Percentiles rank a stretch among this genome's conserved stretches.
Conservation (phyloP, 2,113 vertebrate genomes). For the Misgurnus mizolepis region DNA sequence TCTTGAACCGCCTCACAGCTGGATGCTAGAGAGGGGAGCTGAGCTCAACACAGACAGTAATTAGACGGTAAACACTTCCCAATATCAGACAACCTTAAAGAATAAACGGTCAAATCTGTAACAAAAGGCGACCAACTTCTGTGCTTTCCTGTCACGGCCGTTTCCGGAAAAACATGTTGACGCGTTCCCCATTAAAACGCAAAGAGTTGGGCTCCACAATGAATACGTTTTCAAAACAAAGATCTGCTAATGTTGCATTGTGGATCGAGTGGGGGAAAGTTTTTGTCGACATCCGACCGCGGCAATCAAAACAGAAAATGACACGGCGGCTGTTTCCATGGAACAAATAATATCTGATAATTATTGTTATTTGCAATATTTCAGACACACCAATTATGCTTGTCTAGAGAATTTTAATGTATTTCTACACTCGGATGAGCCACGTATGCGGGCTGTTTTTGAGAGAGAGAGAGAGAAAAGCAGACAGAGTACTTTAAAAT, state of each 20-base stretch:
- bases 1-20: constrained; percentile 47
- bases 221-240: constrained; percentile 60
- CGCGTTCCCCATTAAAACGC: constrained; percentile 36
- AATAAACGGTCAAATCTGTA: constrained; percentile 63
- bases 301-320: constrained; percentile 67
- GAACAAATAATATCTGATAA: constrained; percentile 77
- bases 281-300: constrained; percentile 67
- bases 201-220: constrained; percentile 56
- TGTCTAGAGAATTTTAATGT: constrained; percentile 68
- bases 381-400: constrained; percentile 72
- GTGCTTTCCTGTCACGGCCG: background rate
- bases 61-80: constrained; percentile 71
- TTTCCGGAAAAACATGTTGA: background rate
- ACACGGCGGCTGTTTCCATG: constrained; percentile 72
- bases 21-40: constrained; percentile 30
- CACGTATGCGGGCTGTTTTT: constrained; percentile 12
- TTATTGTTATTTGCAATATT: constrained; percentile 77
- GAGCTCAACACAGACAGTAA: constrained; percentile 58
- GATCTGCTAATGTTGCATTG: constrained; percentile 65
- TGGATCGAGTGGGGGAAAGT: constrained; percentile 65
- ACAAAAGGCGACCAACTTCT: constrained; percentile 62
- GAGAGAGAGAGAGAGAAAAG: constrained; percentile 10
- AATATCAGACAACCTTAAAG: constrained; percentile 71
- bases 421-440: constrained; percentile 44
- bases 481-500: constrained; percentile 36